Evolutionary conservation across 2,797 vertebrate genomes (phyloP), one percentile per base, ranked within the genome.

Genomic region (Rhincodon typus): DNA sequence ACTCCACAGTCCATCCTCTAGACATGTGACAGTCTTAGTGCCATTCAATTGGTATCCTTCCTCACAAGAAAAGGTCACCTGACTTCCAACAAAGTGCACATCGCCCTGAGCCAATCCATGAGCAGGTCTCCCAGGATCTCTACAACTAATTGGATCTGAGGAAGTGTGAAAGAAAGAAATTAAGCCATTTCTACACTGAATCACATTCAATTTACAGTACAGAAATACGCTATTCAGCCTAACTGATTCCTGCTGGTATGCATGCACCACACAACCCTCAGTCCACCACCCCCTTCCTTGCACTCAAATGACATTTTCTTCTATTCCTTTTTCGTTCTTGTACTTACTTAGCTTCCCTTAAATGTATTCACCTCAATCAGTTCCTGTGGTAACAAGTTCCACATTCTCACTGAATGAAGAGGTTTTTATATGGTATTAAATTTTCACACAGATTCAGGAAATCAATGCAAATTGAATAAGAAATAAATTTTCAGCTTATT

Each of bases 131-230:
- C 97, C 98, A 0, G 98, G 99, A 97, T 98, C 97, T 96, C 79
- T 96, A 96, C 99, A 99, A 96, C 98, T 99, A 72, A 99, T 97
- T 0, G 99, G 99, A 97, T 99, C 99, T 99, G 96, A 96, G 96
- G 72, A 96, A 21, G 91, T 53, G 72, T 62, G 27, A 87, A 95
- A 67, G 3, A 94, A 82, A 93, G 62, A 96, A 96, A 42, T 95
- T 62, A 62, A 84, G 79, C 4, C 27, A 30, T 50, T 95, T 74
- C 30, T 57, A 50, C 15, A 57, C 74, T 13, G 94, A 72, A 74
- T 74, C 30, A 46, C 46, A 62, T 13, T 3, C 30, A 53, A 62
- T 30, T 66, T 5, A 50, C 10, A 42, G 62, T 4, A 42, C 21
- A 42, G 88, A 23, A 66, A 69, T 1, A 46, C 21, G 62, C n/a